Base-by-base conservation (phyloP, 2,888 invertebrate species). In the Timema cristinae region DNA sequence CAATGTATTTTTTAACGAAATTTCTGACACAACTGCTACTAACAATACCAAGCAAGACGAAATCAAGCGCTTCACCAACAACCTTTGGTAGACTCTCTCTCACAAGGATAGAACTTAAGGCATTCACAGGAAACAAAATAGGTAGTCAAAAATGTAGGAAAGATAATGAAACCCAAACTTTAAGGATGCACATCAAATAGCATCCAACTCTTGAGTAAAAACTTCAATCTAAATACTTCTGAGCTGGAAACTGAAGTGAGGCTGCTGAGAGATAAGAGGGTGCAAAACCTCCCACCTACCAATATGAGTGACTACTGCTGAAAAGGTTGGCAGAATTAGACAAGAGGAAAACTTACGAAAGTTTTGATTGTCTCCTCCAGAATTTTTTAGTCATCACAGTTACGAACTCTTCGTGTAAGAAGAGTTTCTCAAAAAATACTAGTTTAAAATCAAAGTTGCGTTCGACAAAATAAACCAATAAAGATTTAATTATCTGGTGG, bases 191-290 rank as follows among this genome's bases (percentile, higher is more conserved):
- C 13, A 56, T 1, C 56, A 56, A 16, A 56, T 13, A 6, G 16
- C 56, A 56, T 56, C 16, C 56, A 56, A 16, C 13, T 56, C 8
- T 56, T 56, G 56, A 56, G 7, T 56, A 13, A 56, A 13, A 10
- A n/a, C 16, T 56, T 56, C n/a, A 56, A 56, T 13, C 16, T 56
- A 13, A 56, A 56, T 16, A 56, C 5, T 13, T 6, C 56, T 15
- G 56, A 56, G n/a, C n/a, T 56, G 56, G n/a, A 15, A 56, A 16
- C 56, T 56, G 56, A 13, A 56, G 56, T 56, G 4, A 56, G 56
- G 56, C 6, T 56, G 56, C 56, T 56, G 56, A 56, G 16, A 56
- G 16, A 5, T 7, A 56, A 56, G 9, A 16, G 8, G 56, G n/a
- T 8, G 8, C 15, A 56, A 8, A 8, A 16, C 7, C 56, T 56